phyloP scores from a whole-genome alignment of 2,797 vertebrate genomes.

The Ctenopoma kingsleyae region DNA sequence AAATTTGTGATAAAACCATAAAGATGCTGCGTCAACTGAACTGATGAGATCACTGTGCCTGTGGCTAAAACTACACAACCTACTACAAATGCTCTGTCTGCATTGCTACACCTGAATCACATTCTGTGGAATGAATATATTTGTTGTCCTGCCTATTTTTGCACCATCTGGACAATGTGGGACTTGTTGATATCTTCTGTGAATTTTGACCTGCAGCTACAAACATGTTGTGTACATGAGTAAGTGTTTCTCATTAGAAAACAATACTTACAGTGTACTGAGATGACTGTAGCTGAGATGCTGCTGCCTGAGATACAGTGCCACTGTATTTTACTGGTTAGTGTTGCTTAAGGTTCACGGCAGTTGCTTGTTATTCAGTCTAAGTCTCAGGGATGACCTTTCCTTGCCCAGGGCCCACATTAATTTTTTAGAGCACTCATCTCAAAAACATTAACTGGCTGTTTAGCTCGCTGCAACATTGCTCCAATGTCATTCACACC shows the following conservation, averaged over 20 bases:
- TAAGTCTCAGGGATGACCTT: constrained; percentile 69
- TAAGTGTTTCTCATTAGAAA: constrained; percentile 32
- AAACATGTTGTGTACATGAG: constrained; percentile 22
- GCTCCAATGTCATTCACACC: constrained; percentile 72
- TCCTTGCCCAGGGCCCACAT: constrained; percentile 65
- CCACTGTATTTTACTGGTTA: constrained; percentile 13
- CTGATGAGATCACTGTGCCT: neutral
- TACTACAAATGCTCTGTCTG: neutral
- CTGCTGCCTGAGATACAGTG: neutral
- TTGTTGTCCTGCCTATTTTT: constrained; percentile 29
- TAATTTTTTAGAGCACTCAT: constrained; percentile 75
- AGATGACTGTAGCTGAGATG: constrained; percentile 19
- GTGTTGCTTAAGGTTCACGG: constrained; percentile 28
- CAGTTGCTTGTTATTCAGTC: constrained; percentile 62
- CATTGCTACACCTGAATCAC: neutral
- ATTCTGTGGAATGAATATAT: constrained; percentile 12
- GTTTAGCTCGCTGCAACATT: constrained; percentile 60
- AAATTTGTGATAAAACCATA: neutral
- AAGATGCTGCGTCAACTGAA: neutral
- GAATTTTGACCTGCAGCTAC: constrained; percentile 44
- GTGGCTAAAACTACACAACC: too few relatives aligned
- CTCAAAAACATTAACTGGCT: constrained; percentile 70
- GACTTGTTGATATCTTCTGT: constrained; percentile 15
- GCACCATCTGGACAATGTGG: constrained; percentile 38
- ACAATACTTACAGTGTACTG: constrained; percentile 20